Evolutionary conservation across 2,113 vertebrate genomes (phyloP), one percentile per base, ranked within the genome.

Genomic region (Ammodytes dubius): DNA sequence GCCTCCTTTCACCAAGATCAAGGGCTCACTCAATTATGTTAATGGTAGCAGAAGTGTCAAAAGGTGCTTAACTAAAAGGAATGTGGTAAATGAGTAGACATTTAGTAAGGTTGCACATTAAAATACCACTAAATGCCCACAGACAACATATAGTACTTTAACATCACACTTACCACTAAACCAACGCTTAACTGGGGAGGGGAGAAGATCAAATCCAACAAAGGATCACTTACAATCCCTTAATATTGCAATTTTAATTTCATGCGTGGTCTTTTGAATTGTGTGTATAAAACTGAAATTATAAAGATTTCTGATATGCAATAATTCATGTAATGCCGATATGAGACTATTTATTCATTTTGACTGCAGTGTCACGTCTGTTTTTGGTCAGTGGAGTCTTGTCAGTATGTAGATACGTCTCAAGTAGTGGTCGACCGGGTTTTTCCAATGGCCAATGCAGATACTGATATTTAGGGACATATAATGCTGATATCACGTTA

Each of bases 131-230:
- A 86, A 61, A 66, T 14, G 35, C 84, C 81, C 84, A 79, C 72
- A 83, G 67, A 77, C 66, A 83, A 64, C 74, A 81, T 9, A 54
- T 14, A 74, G 67, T 69, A 65, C 52, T 40, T 52, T 5, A 40
- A 42, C 13, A 56, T 79, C 49, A 66, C 69, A 95, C 95, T 95
- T 94, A 95, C 95, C 93, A 96, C 95, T 69, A 89, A 81, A 89
- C 92, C 91, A 78, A 17, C 0, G 66, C 65, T 84, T 74, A 75
- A 73, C 93, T 95, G 85, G 72, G 70, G 89, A 85, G 35, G 65
- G 54, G 77, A 89, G 79, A 66, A 56, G 11, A 67, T 79, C 57
- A 75, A 81, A 83, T 37, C 66, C 46, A 73, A 46, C 52, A 84
- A 58, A 77, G 52, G 19, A 58, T 0, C 53, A 75, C 27, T 35